Evolutionary conservation across 2,888 invertebrate species (phyloP).

Genomic region (Meliscaeva auricollis): DNA sequence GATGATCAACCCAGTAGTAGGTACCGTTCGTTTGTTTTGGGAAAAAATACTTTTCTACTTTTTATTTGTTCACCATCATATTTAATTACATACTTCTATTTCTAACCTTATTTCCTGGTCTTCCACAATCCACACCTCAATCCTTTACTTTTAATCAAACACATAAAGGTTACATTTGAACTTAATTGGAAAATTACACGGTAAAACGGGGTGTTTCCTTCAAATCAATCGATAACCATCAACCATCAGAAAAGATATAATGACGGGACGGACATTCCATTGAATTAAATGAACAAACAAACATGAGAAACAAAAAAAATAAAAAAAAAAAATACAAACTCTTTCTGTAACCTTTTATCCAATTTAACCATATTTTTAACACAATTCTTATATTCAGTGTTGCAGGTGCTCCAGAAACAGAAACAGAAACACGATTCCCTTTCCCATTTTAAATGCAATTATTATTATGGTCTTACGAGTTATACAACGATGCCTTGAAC

Average conservation of each 20-base stretch:
- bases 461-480: slow-evolving; percentile 38
- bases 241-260: slow-evolving; percentile 54
- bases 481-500: background rate
- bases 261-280: slow-evolving; percentile 37
- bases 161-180: background rate
- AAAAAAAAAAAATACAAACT: background rate
- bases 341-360: slow-evolving; percentile 25
- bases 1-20: too few species aligned
- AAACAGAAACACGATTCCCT: background rate
- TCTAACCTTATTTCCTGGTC: slow-evolving; percentile 22
- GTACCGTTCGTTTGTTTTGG: background rate
- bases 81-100: slow-evolving; percentile 1
- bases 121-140: slow-evolving; percentile 37
- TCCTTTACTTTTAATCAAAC: slow-evolving; percentile 51
- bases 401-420: slow-evolving; percentile 68
- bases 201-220: slow-evolving; percentile 60
- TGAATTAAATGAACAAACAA: slow-evolving; percentile 64
- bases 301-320: slow-evolving; percentile 32
- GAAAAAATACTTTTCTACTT: background rate
- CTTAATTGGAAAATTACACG: slow-evolving; percentile 70
- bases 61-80: background rate
- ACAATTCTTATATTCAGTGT: background rate
- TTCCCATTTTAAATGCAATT: slow-evolving; percentile 53
- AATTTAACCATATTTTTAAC: slow-evolving; percentile 15
- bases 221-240: slow-evolving; percentile 72